Evolutionary conservation across 2,113 vertebrate genomes (phyloP).

Genomic region (Semnopithecus entellus): DNA sequence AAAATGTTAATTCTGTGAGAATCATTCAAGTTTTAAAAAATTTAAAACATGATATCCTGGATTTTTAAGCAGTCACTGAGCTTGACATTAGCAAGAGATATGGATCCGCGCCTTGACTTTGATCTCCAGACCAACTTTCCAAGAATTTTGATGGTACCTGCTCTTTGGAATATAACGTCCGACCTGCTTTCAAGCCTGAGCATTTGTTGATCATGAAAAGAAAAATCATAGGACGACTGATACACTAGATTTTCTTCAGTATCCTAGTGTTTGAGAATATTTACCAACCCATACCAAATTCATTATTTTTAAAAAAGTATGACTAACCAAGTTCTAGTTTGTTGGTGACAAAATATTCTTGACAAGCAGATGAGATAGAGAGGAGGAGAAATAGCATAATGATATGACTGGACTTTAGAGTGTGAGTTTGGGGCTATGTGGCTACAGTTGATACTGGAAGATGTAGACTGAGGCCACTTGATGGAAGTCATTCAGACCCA

Average conservation of each 20-base stretch:
- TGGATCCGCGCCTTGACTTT: background rate
- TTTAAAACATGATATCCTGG: background rate
- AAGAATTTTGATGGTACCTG: background rate
- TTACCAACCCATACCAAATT: background rate
- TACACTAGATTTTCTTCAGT: background rate
- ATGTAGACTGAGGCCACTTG: background rate
- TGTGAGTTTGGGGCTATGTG: background rate
- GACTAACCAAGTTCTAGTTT: background rate
- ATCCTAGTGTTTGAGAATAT: slow-evolving; percentile 1
- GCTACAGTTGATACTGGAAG: background rate
- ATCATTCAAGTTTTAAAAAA: background rate
- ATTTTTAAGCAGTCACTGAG: slow-evolving; percentile 2
- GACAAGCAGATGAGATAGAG: background rate
- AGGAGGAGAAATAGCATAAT: background rate
- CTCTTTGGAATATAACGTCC: background rate
- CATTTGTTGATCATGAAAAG: background rate
- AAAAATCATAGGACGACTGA: background rate
- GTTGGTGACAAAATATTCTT: background rate
- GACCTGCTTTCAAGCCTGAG: background rate
- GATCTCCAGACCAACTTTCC: background rate
- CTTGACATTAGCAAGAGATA: background rate
- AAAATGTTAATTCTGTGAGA: background rate
- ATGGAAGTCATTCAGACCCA: background rate
- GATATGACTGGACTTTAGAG: background rate
- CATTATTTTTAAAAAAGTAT: background rate